Base-by-base conservation (phyloP, 2,113 vertebrate genomes). In the Nothocercus julius region DNA sequence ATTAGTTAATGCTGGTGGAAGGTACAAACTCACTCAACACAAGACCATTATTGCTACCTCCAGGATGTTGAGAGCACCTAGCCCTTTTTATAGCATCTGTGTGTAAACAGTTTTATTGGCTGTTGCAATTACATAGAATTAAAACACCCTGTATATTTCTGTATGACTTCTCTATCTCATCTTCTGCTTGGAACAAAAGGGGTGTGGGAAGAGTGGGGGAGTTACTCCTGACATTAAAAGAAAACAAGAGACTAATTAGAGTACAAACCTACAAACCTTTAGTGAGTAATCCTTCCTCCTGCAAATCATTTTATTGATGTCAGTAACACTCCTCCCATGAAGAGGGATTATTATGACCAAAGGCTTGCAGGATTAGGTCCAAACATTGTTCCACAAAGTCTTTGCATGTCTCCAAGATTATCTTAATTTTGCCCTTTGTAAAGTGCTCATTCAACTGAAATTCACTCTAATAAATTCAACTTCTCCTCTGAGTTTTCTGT, bases 221-320 rank as follows among this genome's bases (percentile, higher is more conserved):
- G 51, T 51, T 82, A 47, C 34, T 72, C n/a, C 27, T 80, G 61
- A 61, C 25, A 53, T 27, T 53, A 34, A 22, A 20, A 42, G 3
- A 4, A 21, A 34, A 30, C 22, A 30, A 47, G 58, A 49, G n/a
- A 49, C 45, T 81, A 81, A 92, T 85, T 90, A 72, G 92, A 80
- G 49, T 32, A 69, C 27, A 70, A 89, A 70, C n/a, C 32, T 38
- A 54, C 40, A 87, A 93, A 81, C 61, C 32, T 75, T 85, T 36
- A 19, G 85, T 83, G 83, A 95, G 56, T 82, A 95, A 96, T 85
- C 70, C 80, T 80, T 72, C 94, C 45, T 85, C 20, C 62, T 82
- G 87, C 7, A 85, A 87, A 91, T 82, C 36, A 82, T 85, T 94
- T 91, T 61, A 80, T 38, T 97, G 96, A 95, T 8, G 3, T 97